Conservation (phyloP, 2,797 vertebrate species). For the Protonibea diacanthus region DNA sequence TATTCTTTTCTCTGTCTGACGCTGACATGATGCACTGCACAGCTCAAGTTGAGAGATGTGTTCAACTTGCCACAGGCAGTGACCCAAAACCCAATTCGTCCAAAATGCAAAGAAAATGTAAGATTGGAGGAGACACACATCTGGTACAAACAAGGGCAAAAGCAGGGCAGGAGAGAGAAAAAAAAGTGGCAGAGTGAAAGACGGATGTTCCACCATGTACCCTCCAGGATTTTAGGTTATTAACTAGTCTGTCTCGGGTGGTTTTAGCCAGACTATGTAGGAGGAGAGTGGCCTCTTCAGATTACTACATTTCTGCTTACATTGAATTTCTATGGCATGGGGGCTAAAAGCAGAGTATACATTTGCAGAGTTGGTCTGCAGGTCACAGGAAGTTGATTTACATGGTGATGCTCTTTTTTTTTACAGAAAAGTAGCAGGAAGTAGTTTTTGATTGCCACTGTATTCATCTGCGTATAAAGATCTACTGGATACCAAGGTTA, state of each 20-base stretch:
- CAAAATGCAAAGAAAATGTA: conserved; percentile 41
- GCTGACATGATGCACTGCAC: conserved; percentile 36
- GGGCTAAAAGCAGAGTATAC: neutral
- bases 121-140: conserved; percentile 33
- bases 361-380: conserved; percentile 18
- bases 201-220: conserved; percentile 14
- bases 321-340: conserved; percentile 18
- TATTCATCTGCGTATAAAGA: neutral
- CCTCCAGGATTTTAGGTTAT: conserved; percentile 49
- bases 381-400: conserved; percentile 24
- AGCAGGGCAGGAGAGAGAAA: neutral
- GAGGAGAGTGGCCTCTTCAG: conserved; percentile 25
- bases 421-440: neutral
- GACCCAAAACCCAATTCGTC: conserved; percentile 42
- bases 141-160: conserved; percentile 36
- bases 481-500: no score
- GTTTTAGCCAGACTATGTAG: conserved; percentile 33
- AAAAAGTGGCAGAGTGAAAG: conserved; percentile 16
- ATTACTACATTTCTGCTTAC: conserved; percentile 12
- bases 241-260: conserved; percentile 35
- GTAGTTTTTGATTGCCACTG: neutral
- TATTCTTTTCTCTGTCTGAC: conserved; percentile 28
- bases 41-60: conserved; percentile 41
- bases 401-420: neutral
- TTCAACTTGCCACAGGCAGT: conserved; percentile 42